phyloP scores from a whole-genome alignment of 2,797 vertebrate genomes.

The Amniataba percoides region DNA sequence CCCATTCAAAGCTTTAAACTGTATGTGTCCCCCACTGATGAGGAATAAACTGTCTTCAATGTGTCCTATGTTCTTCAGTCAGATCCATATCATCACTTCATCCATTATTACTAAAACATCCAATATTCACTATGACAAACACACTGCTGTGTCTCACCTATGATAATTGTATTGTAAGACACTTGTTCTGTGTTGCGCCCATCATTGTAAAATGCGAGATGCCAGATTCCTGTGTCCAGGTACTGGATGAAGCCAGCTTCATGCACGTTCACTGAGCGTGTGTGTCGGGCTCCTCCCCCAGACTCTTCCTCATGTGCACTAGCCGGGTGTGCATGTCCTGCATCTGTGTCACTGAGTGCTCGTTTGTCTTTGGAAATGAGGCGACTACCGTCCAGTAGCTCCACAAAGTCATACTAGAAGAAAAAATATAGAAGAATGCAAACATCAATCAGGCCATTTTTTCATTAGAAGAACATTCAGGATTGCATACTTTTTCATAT shows the following conservation, averaged over 20 bases:
- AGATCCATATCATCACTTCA: too few relatives aligned
- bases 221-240: conserved; percentile 98
- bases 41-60: too few relatives aligned
- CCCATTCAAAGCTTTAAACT: too few relatives aligned
- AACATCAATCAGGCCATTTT: too few relatives aligned
- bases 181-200: conserved; percentile 94
- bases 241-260: conserved; percentile 98
- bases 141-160: conserved; percentile 86
- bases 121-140: neutral
- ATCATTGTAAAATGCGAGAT: conserved; percentile 97
- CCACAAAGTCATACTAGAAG: conserved; percentile 96
- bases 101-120: neutral
- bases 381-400: conserved; percentile 95
- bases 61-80: too few relatives aligned
- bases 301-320: conserved; percentile 52
- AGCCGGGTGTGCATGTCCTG: neutral
- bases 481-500: too few relatives aligned
- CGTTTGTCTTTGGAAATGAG: conserved; percentile 95
- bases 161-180: conserved; percentile 94
- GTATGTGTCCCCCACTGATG: too few relatives aligned
- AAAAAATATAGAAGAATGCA: neutral
- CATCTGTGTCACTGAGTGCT: conserved; percentile 78
- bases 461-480: too few relatives aligned
- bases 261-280: conserved; percentile 91
- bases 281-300: conserved; percentile 81